Evolutionary conservation across 2,888 invertebrate genomes (phyloP), one percentile per base, ranked within the genome.

Genomic region (Craniophora ligustri): DNA sequence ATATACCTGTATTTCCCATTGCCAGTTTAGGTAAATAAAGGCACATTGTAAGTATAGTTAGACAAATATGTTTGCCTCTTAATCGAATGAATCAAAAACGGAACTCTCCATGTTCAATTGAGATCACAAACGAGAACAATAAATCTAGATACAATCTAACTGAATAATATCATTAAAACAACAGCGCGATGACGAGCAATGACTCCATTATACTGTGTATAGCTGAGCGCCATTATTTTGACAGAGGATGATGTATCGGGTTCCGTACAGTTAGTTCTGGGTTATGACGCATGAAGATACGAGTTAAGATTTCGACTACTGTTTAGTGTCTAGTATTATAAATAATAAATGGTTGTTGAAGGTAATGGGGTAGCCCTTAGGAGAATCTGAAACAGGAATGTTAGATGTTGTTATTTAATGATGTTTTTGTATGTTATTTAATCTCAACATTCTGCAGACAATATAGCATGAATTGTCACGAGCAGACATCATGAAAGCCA

Each of bases 211-310:
- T 11, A 3, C 5, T 2, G 16, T 2, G 7, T 23, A 42, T 18
- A 62, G 54, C 57, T 54, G 50, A 49, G 56, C 21, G 60, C 74
- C 67, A 76, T 82, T 76, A 79, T 79, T 79, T 75, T 80, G 84
- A 79, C 81, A 74, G 58, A 64, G 68, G 57, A 71, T 76, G 78
- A 79, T 78, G 66, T 69, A 80, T 79, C 67, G 73, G 61, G 69
- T 71, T 66, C 67, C 55, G 69, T 76, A 72, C 53, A 72, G 26
- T n/a, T 76, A 77, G 80, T 81, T 78, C 80, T 79, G 76, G 81
- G 81, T 79, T 81, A 85, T 83, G n/a, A n/a, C 81, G 82, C 84
- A 51, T 59, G 23, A 26, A 51, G 11, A 56, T 23, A n/a, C 10
- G 10, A n/a, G n/a, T n/a, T 5, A n/a, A 26, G 26, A 23, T 10